Conservation (phyloP, 2,113 vertebrate genomes). For the Melozone crissalis region DNA sequence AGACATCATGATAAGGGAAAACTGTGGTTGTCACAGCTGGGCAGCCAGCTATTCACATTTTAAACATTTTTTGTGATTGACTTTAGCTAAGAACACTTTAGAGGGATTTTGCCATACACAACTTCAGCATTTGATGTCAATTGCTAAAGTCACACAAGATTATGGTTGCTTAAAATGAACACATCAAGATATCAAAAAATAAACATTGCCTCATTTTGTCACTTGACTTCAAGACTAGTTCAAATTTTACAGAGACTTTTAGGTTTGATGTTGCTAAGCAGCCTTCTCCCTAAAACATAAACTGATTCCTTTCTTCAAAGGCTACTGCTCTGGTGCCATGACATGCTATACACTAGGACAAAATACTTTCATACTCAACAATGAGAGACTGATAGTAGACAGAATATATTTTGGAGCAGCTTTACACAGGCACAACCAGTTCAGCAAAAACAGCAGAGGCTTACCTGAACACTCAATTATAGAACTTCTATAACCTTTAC, state of each 20-base stretch:
- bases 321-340: background rate
- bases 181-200: background rate
- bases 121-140: background rate
- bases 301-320: background rate
- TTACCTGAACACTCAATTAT: constrained; percentile 32
- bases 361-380: background rate
- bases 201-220: background rate
- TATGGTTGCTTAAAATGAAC: background rate
- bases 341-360: background rate
- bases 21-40: background rate
- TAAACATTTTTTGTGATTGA: background rate
- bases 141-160: background rate
- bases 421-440: background rate
- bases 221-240: background rate
- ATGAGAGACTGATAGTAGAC: background rate
- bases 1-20: background rate
- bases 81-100: background rate
- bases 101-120: background rate
- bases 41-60: background rate
- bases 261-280: background rate
- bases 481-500: background rate
- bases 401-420: background rate
- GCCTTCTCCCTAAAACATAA: background rate
- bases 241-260: background rate
- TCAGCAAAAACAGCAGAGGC: background rate